Base-by-base conservation (phyloP, 2,797 vertebrate species). In the Telmatherina bonti region DNA sequence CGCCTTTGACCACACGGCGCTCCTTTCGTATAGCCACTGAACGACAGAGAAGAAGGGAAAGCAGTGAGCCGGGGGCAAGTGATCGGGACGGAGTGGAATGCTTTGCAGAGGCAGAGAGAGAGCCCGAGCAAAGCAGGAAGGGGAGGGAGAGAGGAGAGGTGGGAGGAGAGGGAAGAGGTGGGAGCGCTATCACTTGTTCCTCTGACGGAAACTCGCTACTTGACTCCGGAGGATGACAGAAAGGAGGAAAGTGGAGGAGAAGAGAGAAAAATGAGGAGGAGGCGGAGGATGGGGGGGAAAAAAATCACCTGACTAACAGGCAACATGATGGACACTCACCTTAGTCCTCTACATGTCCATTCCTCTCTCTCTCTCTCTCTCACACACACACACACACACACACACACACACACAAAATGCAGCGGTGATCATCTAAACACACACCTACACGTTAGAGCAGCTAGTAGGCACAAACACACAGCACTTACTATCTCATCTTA, bases 11-110 rank as follows among this genome's bases (percentile, higher is more conserved):
- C 95, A 95, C 71, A 93, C 92, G 84, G 89, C 85, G 59, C 91
- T 91, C 86, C 93, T 93, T 83, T 94, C 95, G 91, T 88, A 92
- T 93, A 98, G 91, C 84, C 95, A 96, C 97, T 98, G 87, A 91
- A 92, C 67, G 64, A 84, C 77, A 90, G 76, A 85, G 71, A 68
- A 89, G 85, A 89, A 81, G 84, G 82, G 82, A 80, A 76, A 85
- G 79, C 88, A 86, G 88, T 89, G 87, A 92, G 87, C 82, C 65
- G 47, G 76, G 83, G 84, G 83, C 79, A 83, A 90, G 88, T 76
- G 89, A 92, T 83, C 85, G 53, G 83, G 85, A 91, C 78, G 82
- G 91, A 86, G 86, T 78, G 88, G 89, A 92, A 91, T 91, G 91
- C 87, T 93, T 79, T 88, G 87, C 86, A 86, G 89, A 88, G 84